These are phyloP conservation scores for Hesperophylax magnus DNA, from an alignment of 1,140 invertebrate species.

Conservation along the genomic window DNA sequence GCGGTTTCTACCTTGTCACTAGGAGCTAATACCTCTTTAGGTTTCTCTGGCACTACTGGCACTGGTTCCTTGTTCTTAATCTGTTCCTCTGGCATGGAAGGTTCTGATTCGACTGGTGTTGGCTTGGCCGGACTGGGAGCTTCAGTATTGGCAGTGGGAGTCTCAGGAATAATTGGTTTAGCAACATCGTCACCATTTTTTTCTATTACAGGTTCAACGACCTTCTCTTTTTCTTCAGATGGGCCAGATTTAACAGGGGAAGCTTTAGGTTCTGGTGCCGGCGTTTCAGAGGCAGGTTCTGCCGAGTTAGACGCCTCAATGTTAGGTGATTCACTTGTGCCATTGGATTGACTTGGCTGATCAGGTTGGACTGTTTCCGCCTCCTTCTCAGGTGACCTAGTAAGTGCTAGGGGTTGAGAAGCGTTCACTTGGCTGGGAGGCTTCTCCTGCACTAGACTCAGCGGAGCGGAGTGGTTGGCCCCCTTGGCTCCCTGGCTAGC, in stretches of 20 bases:
- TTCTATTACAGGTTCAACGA: background rate
- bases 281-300: background rate
- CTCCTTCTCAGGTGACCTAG: slow-evolving; percentile 25
- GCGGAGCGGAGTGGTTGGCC: slow-evolving; percentile 32
- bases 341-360: slow-evolving; percentile 37
- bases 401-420: slow-evolving; percentile 34
- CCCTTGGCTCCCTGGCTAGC: background rate
- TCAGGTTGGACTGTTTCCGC: background rate
- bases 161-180: background rate
- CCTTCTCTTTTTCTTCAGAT: background rate
- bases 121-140: slow-evolving; percentile 22
- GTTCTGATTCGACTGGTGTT: background rate
- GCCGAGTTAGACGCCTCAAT: slow-evolving; percentile 14
- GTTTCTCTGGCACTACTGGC: slow-evolving; percentile 65
- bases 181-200: slow-evolving; percentile 2
- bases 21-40: slow-evolving; percentile 61
- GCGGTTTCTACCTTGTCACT: slow-evolving; percentile 17
- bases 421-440: slow-evolving; percentile 17
- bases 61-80: slow-evolving; percentile 63
- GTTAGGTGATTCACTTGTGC: slow-evolving; percentile 39
- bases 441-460: slow-evolving; percentile 46
- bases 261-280: background rate
- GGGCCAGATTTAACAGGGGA: slow-evolving; percentile 6
- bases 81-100: slow-evolving; percentile 2
- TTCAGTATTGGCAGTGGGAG: background rate